Evolutionary conservation across 2,888 invertebrate genomes (phyloP).

Genomic region (Cynaeus angustus): DNA sequence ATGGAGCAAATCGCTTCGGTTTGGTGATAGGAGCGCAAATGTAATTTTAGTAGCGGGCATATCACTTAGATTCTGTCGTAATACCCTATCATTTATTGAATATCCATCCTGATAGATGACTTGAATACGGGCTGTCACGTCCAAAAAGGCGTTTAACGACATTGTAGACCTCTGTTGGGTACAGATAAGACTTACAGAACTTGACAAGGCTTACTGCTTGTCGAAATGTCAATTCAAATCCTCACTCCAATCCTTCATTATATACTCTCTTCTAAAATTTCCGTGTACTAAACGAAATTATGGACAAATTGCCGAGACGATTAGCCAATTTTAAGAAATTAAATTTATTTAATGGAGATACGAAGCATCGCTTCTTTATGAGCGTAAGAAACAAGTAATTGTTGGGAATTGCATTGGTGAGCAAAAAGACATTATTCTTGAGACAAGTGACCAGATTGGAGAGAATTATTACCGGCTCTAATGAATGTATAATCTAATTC

Average conservation of each 20-base stretch:
- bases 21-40: constrained; percentile 43
- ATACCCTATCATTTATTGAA: constrained; percentile 66
- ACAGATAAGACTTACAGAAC: constrained; percentile 57
- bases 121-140: constrained; percentile 61
- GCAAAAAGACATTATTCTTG: constrained; percentile 11
- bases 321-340: constrained; percentile 29
- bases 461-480: constrained; percentile 24
- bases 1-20: constrained; percentile 45
- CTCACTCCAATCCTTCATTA: constrained; percentile 54
- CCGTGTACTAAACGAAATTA: constrained; percentile 38
- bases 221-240: constrained; percentile 56
- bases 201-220: constrained; percentile 57
- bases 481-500: constrained; percentile 40
- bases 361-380: background rate
- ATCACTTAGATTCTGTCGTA: constrained; percentile 54
- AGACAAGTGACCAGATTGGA: constrained; percentile 24
- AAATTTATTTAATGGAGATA: constrained; percentile 15
- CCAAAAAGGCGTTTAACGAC: constrained; percentile 61
- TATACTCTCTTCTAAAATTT: constrained; percentile 46
- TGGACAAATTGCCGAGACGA: constrained; percentile 25
- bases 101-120: constrained; percentile 66
- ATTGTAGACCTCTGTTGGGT: constrained; percentile 56
- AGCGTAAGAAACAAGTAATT: constrained; percentile 18
- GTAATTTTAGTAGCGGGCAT: constrained; percentile 46
- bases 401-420: constrained; percentile 16